A percentile compares a stretch with the other conserved stretches of the same genome.
Evolutionary conservation across 2,113 vertebrate species (phyloP).

Genomic region (Peucedramus taeniatus): DNA sequence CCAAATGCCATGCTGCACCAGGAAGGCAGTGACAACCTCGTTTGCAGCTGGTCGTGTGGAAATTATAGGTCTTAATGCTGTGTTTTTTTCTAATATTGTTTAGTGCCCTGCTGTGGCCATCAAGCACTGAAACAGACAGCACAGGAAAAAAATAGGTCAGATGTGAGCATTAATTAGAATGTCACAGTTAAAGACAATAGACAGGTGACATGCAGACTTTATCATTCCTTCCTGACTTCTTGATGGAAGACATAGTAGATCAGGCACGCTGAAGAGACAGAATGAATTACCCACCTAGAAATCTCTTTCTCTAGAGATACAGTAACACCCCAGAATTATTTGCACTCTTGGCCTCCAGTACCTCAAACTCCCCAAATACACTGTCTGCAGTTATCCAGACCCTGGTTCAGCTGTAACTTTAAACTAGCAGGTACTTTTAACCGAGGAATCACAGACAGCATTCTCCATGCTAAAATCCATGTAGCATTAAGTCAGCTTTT

Average conservation of each 20-base stretch:
- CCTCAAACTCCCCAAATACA: not conserved
- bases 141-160: not conserved
- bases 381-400: not conserved
- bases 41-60: not conserved
- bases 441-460: not conserved
- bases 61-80: not conserved
- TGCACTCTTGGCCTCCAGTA: not conserved
- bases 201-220: not conserved
- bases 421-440: not conserved
- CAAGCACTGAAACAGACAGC: conserved; percentile 46
- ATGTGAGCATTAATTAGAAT: not conserved
- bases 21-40: not conserved
- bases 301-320: not conserved
- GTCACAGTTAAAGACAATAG: not conserved
- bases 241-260: not conserved
- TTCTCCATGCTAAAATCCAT: not conserved
- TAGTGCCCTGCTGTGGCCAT: not conserved
- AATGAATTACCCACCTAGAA: not conserved
- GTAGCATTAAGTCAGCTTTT: not conserved
- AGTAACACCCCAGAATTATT: not conserved
- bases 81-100: not conserved
- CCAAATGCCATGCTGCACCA: conserved; percentile 45
- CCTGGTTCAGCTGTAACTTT: not conserved
- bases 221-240: not conserved
- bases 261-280: not conserved